These are phyloP conservation scores for Copidosoma aretas DNA, from an alignment of 2,888 invertebrate species.

Conservation along the genomic window DNA sequence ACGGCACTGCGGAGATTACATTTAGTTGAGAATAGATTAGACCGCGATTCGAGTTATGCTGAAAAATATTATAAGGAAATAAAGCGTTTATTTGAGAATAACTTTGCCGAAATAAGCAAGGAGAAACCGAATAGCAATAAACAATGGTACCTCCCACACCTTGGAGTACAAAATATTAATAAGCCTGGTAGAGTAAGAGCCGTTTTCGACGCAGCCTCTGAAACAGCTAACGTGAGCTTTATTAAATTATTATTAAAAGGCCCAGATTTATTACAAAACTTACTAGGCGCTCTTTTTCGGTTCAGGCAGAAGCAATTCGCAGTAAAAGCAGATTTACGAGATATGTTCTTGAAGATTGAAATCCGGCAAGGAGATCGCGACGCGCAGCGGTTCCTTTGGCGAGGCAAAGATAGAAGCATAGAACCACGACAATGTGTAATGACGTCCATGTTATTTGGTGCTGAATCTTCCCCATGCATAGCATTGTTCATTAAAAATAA, in stretches of 20 bases:
- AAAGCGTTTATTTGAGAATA: too few relatives aligned
- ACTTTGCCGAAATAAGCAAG: conserved; percentile 34
- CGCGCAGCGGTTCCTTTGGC: too few relatives aligned
- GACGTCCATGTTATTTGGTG: too few relatives aligned
- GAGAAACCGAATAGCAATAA: too few relatives aligned
- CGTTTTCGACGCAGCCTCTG: not conserved
- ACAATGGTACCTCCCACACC: conserved; percentile 2
- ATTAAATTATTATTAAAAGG: conserved; percentile 22
- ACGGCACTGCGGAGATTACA: conserved; percentile 4
- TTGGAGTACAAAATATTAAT: not conserved
- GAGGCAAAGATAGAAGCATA: too few relatives aligned
- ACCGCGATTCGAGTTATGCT: conserved; percentile 16
- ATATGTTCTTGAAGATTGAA: conserved; percentile 6
- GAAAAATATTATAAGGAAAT: too few relatives aligned
- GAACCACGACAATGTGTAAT: not conserved
- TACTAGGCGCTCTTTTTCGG: conserved; percentile 51
- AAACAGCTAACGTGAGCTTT: not conserved
- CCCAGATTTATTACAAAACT: conserved; percentile 33
- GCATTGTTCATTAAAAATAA: conserved; percentile 8
- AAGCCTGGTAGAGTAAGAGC: conserved; percentile 1
- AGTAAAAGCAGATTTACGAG: not conserved
- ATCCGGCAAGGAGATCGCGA: not conserved
- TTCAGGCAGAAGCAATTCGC: conserved; percentile 42
- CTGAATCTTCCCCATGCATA: too few relatives aligned
- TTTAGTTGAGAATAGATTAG: conserved; percentile 26